Base-by-base conservation (phyloP, 2,113 vertebrate species). In the Pseudorhombus dupliciocellatus region DNA sequence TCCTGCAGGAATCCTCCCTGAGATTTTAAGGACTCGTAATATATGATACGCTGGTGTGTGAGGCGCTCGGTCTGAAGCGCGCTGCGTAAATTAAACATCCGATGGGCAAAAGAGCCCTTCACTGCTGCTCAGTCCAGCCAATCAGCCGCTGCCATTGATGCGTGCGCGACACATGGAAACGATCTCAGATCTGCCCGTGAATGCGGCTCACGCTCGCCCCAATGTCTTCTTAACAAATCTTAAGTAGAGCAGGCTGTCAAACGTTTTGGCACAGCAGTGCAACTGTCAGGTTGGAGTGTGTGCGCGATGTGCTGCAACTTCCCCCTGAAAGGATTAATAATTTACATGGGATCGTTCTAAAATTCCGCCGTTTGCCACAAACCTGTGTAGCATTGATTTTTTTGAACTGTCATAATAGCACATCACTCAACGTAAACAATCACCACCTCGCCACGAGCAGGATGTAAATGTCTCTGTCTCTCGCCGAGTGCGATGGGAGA, bases 371-470 rank as follows among this genome's bases (percentile, higher is more conserved):
- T 90, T 90, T 88, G 75, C 87, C 81, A 79, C 87, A 84, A 87
- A 88, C 80, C 83, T 74, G 80, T 88, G 89, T 83, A 79, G 73
- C 81, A 84, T 76, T 83, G 89, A 90, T 90, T 89, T 86, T 86
- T 84, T 83, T 90, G 83, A 92, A 90, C 84, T 91, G 90, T 90
- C 90, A 90, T 91, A 89, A 90, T 86, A 75, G 84, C 84, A 87
- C 81, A 90, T 92, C 91, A 90, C 87, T 90, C 89, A 90, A 82
- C 80, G 84, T 85, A 88, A 92, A 89, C 85, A 89, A 88, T 81
- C 86, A 62, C 65, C 42, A n/a, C 62, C 67, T 73, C 80, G 64
- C 77, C 54, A 10, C 73, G 81, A 85, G 86, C 75, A 80, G 83
- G 76, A 91, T 75, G 84, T 91, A 90, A 89, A 88, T 82, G 84